These are phyloP conservation scores for Spisula subtruncata DNA, from an alignment of 2,888 invertebrate species.

Conservation along the genomic window DNA sequence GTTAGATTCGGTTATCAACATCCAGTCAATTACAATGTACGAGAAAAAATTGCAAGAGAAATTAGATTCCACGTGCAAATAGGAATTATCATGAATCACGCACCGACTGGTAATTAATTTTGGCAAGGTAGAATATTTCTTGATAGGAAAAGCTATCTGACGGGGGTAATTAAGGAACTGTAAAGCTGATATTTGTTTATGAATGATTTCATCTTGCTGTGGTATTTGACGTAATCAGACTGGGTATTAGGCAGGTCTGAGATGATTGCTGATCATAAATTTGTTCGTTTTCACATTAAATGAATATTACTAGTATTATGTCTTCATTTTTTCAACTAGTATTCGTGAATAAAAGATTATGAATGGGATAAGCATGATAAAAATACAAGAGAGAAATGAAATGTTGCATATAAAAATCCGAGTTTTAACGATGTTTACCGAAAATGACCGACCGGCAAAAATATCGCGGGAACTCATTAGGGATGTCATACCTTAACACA, in stretches of 20 bases:
- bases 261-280: neutral
- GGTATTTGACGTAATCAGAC: neutral
- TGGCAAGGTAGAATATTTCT: constrained; percentile 26
- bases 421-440: too few species aligned
- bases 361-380: too few species aligned
- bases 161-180: constrained; percentile 12
- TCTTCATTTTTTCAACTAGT: too few species aligned
- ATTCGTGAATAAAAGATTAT: too few species aligned
- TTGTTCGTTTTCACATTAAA: neutral
- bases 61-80: neutral
- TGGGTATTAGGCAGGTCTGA: neutral
- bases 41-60: neutral
- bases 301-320: too few species aligned
- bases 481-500: too few species aligned
- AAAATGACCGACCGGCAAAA: too few species aligned
- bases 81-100: neutral
- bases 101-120: constrained; percentile 21
- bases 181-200: neutral
- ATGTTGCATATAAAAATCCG: too few species aligned
- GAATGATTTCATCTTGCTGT: neutral
- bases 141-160: constrained; percentile 25
- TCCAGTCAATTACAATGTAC: neutral
- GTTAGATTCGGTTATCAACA: constrained; percentile 5
- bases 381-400: too few species aligned
- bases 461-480: too few species aligned